Base-by-base conservation (phyloP, 2,113 vertebrate species). In the Saccopteryx leptura region DNA sequence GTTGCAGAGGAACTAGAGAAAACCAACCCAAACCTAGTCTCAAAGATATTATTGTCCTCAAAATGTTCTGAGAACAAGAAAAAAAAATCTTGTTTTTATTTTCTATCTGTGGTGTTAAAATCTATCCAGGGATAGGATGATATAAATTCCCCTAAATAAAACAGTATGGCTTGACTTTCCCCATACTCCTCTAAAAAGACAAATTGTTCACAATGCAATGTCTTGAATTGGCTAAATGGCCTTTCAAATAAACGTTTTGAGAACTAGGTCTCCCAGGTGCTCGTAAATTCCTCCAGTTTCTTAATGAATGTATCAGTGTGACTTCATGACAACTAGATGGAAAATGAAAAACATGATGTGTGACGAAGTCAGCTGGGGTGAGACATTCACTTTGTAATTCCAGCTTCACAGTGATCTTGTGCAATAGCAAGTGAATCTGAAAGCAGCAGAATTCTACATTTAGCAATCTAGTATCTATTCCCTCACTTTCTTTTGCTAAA, bases 211-310 rank as follows among this genome's bases (percentile, higher is more conserved):
- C 86, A 94, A 46, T 82, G 72, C 88, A 94, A 79, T 96, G 81
- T 94, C 50, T 86, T 95, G 65, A 95, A 95, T 69, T 95, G 78
- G 33, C 66, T 96, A 96, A 96, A 94, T 89, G 63, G 79, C 60
- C 90, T 88, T 97, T 94, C 91, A 88, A 95, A 96, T 96, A 91
- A 97, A 96, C 74, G 95, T 89, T 96, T 82, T 88, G 89, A 97
- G 88, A 97, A 33, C 75, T 92, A 74, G 61, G 33, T 85, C 76
- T 90, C 85, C 78, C 69, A 79, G 91, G 91, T 97, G 76, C 85
- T 95, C 93, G 84, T 69, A 86, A 93, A 92, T 91, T 95, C 74
- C 61, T 89, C 82, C 23, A 76, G 81, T 69, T 52, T 48, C 89
- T 93, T 96, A 94, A 96, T 95, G 82, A 93, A 81, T 93, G 21